These are phyloP conservation scores for Pammene fasciana DNA, from an alignment of 2,888 invertebrate genomes.

Conservation along the genomic window DNA sequence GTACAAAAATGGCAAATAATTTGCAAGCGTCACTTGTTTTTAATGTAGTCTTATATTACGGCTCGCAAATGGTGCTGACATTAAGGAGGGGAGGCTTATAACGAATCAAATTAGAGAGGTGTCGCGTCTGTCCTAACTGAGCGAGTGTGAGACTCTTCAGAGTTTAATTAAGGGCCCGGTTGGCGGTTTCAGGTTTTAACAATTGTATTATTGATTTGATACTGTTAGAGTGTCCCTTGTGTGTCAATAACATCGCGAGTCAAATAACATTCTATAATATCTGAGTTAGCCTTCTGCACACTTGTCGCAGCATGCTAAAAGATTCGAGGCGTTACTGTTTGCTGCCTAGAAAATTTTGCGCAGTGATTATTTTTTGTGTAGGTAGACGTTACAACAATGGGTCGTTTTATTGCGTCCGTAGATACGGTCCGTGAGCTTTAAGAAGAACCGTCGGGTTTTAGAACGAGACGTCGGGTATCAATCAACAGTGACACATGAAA, in stretches of 20 bases:
- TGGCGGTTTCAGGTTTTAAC: neutral
- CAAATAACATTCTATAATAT: neutral
- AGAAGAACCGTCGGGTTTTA: too few species aligned
- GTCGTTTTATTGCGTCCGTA: too few species aligned
- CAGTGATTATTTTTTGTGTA: too few species aligned
- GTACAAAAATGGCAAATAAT: slow-evolving; percentile 22
- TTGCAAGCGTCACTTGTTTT: slow-evolving; percentile 39
- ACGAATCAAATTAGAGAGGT: slow-evolving; percentile 31
- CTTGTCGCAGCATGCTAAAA: neutral
- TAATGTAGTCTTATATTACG: slow-evolving; percentile 33
- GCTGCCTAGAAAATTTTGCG: too few species aligned
- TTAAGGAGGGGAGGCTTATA: slow-evolving; percentile 25
- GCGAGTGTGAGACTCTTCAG: slow-evolving; percentile 24
- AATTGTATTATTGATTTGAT: neutral
- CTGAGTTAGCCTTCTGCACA: neutral
- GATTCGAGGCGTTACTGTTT: neutral
- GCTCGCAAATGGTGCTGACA: slow-evolving; percentile 31
- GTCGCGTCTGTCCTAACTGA: slow-evolving; percentile 28
- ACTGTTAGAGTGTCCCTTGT: neutral
- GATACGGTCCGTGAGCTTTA: too few species aligned
- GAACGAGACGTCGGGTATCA: too few species aligned
- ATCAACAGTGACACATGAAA: too few species aligned
- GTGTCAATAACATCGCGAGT: neutral
- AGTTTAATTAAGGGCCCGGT: slow-evolving; percentile 23
- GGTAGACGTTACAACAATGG: too few species aligned